Percentiles rank a stretch among this genome's conserved stretches.
Conservation (phyloP, 1,140 invertebrate species). For the Drosophila grimshawi region DNA sequence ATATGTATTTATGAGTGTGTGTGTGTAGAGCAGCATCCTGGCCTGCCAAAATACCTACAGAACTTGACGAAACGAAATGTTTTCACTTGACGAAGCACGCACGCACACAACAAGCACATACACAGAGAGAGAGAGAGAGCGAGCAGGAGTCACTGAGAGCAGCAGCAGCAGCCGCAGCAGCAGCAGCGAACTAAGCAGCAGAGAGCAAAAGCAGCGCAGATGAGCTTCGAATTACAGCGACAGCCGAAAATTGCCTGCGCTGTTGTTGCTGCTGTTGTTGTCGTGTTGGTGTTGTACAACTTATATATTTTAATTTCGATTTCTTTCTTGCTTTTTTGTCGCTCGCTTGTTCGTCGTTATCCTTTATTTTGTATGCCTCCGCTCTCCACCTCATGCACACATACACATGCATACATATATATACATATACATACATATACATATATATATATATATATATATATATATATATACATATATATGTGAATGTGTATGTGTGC, state of each 20-base stretch:
- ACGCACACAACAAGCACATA: slow-evolving; percentile 22
- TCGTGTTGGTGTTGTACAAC: slow-evolving; percentile 46
- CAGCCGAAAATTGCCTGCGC: slow-evolving; percentile 69
- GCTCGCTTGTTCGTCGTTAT: slow-evolving; percentile 54
- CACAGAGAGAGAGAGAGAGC: slow-evolving; percentile 14
- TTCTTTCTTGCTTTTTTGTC: slow-evolving; percentile 73
- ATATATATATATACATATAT: not conserved
- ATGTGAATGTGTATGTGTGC: slow-evolving; percentile 36
- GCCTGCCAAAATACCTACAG: slow-evolving; percentile 79
- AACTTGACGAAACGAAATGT: slow-evolving; percentile 79
- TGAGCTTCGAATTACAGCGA: slow-evolving; percentile 78
- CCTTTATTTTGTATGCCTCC: slow-evolving; percentile 74
- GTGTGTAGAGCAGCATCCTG: slow-evolving; percentile 25
- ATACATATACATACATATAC: not conserved
- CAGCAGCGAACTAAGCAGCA: slow-evolving; percentile 12
- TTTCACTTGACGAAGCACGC: slow-evolving; percentile 75
- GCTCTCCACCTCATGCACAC: slow-evolving; percentile 14
- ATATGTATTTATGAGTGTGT: slow-evolving; percentile 57
- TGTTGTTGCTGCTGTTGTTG: slow-evolving; percentile 20
- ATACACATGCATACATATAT: not conserved
- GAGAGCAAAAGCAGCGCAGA: slow-evolving; percentile 54
- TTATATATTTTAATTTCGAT: slow-evolving; percentile 83
- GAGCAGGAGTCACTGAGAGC: slow-evolving; percentile 10
- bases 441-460: not conserved
- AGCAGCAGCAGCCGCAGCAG: slow-evolving; percentile 34